phyloP scores from a whole-genome alignment of 2,797 vertebrate species.

The Poecilia wingei region DNA sequence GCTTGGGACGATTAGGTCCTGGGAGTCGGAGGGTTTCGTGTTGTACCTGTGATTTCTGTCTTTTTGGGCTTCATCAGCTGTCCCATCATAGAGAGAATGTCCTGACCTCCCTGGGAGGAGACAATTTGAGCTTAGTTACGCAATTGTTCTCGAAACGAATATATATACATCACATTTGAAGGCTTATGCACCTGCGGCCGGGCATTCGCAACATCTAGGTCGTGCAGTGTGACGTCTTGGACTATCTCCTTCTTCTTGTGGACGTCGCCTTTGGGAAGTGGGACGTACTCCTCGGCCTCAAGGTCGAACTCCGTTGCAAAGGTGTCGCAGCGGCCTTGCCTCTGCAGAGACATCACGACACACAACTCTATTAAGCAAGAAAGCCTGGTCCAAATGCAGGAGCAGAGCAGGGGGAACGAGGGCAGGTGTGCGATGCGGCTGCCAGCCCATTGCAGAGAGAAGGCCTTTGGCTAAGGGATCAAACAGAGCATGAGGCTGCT shows the following conservation, averaged over 20 bases:
- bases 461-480: conserved; percentile 49
- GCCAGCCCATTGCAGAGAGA: conserved; percentile 57
- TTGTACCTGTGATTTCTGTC: conserved; percentile 96
- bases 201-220: conserved; percentile 96
- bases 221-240: conserved; percentile 97
- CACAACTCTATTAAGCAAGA: neutral
- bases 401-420: conserved; percentile 31
- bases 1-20: neutral
- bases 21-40: neutral
- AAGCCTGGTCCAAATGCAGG: conserved; percentile 8
- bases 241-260: conserved; percentile 99
- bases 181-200: conserved; percentile 88
- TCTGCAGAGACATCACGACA: conserved; percentile 75
- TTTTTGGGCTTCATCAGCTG: conserved; percentile 99
- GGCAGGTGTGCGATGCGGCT: conserved; percentile 72
- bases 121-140: conserved; percentile 7
- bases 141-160: neutral
- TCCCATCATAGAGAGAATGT: conserved; percentile 99
- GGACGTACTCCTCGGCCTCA: conserved; percentile 98
- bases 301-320: conserved; percentile 99
- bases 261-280: conserved; percentile 97
- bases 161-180: neutral
- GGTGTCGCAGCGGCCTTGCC: conserved; percentile 98
- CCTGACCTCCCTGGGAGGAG: conserved; percentile 90
- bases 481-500: conserved; percentile 71